Evolutionary conservation across 2,797 vertebrate species (phyloP).

Genomic region (Otolemur crassicaudatus): DNA sequence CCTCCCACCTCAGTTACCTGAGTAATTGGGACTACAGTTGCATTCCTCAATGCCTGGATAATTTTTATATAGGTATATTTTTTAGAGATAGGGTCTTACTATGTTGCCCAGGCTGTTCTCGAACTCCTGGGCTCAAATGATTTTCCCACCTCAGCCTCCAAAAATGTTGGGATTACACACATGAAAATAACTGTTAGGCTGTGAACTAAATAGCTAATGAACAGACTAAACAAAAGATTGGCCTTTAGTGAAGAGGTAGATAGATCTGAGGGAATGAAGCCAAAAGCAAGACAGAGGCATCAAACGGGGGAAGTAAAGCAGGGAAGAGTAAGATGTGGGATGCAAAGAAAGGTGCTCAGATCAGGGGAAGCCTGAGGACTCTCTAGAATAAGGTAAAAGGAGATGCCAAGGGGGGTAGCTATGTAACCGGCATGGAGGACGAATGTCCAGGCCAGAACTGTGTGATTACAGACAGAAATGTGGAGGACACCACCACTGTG

Average conservation of each 20-base stretch:
- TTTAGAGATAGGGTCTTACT: too few relatives aligned
- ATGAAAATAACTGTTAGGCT: not conserved
- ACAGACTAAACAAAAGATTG: not conserved
- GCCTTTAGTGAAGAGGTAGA: not conserved
- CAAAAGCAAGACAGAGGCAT: not conserved
- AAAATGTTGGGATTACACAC: too few relatives aligned
- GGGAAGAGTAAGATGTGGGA: not conserved
- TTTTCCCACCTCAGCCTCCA: too few relatives aligned
- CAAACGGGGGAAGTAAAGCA: not conserved
- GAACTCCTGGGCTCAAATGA: not conserved
- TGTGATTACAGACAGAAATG: not conserved
- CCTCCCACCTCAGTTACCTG: too few relatives aligned
- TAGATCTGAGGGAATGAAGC: not conserved
- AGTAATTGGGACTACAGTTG: too few relatives aligned
- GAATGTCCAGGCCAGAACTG: not conserved
- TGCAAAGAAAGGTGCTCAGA: not conserved
- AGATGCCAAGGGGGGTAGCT: not conserved
- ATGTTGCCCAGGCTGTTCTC: too few relatives aligned
- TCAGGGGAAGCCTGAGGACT: not conserved
- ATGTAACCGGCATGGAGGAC: not conserved
- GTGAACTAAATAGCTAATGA: not conserved
- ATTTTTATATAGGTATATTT: too few relatives aligned
- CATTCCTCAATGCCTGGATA: too few relatives aligned
- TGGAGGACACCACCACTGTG: not conserved
- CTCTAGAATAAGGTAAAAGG: not conserved